phyloP scores from a whole-genome alignment of 2,797 vertebrate species.

The Orestias chungarensis region DNA sequence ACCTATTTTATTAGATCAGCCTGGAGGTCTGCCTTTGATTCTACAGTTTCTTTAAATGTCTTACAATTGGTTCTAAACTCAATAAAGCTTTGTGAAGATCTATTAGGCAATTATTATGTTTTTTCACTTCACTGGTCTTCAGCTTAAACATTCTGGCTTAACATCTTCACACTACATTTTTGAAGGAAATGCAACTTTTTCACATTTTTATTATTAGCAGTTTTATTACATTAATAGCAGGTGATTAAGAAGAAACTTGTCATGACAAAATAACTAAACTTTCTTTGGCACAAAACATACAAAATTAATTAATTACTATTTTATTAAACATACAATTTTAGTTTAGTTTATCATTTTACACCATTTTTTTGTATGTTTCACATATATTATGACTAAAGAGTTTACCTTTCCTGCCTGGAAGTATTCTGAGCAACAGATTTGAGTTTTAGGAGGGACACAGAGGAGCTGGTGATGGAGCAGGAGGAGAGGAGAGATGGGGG shows the following conservation, averaged over 20 bases:
- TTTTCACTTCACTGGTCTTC: too few relatives aligned
- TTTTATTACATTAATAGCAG: neutral
- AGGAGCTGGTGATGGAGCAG: conserved; percentile 61
- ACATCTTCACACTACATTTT: too few relatives aligned
- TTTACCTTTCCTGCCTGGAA: conserved; percentile 64
- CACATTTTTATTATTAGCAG: too few relatives aligned
- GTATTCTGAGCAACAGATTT: conserved; percentile 64
- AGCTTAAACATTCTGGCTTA: too few relatives aligned
- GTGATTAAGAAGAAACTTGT: neutral
- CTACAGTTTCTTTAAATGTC: too few relatives aligned
- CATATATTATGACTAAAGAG: conserved; percentile 6
- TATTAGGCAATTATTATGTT: too few relatives aligned
- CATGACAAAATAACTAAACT: neutral
- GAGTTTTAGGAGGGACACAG: conserved; percentile 58
- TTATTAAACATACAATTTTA: neutral
- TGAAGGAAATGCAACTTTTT: too few relatives aligned
- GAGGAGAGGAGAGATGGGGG: conserved; percentile 54
- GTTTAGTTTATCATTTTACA: conserved; percentile 13
- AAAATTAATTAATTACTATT: neutral
- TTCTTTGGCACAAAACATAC: neutral
- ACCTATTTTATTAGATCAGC: too few relatives aligned
- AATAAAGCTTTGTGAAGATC: too few relatives aligned
- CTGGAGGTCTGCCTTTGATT: too few relatives aligned
- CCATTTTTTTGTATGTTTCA: conserved; percentile 11
- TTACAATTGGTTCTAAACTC: too few relatives aligned